These are phyloP conservation scores for Berghia stephanieae DNA, from an alignment of 1,140 invertebrate genomes.

Conservation along the genomic window DNA sequence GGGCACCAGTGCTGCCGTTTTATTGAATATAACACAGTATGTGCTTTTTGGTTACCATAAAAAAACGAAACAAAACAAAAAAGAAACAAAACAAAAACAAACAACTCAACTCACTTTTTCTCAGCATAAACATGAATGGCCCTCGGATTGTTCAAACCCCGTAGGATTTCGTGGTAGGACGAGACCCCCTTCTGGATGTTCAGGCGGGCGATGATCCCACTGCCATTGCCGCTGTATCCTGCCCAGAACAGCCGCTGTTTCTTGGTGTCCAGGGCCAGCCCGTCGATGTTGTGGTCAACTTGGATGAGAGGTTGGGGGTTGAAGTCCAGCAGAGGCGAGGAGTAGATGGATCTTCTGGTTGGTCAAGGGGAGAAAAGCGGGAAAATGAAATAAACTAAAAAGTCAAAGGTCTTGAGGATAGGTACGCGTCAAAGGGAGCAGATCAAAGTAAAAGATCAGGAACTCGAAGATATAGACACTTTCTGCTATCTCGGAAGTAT, in stretches of 20 bases:
- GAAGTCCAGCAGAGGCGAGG: slow-evolving; percentile 40
- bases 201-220: slow-evolving; percentile 44
- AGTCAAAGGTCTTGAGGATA: background rate
- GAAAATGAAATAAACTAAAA: background rate
- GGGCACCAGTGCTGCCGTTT: no score
- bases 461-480: no score
- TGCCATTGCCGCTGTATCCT: slow-evolving; percentile 38
- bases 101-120: slow-evolving; percentile 47
- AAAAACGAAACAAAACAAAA: no score
- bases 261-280: slow-evolving; percentile 39
- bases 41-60: no score
- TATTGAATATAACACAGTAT: no score
- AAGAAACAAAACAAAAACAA: no score
- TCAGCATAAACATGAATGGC: slow-evolving; percentile 44
- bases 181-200: slow-evolving; percentile 37
- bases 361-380: background rate
- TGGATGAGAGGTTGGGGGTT: slow-evolving; percentile 42
- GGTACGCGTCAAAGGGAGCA: no score
- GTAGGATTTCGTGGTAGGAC: slow-evolving; percentile 38
- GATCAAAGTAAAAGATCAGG: no score
- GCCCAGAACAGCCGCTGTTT: slow-evolving; percentile 50
- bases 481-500: no score
- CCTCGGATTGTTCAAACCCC: slow-evolving; percentile 39
- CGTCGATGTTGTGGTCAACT: slow-evolving; percentile 41
- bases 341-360: slow-evolving; percentile 44